Base-by-base conservation (phyloP, 1,140 invertebrate species). In the Drosophila punjabiensis region DNA sequence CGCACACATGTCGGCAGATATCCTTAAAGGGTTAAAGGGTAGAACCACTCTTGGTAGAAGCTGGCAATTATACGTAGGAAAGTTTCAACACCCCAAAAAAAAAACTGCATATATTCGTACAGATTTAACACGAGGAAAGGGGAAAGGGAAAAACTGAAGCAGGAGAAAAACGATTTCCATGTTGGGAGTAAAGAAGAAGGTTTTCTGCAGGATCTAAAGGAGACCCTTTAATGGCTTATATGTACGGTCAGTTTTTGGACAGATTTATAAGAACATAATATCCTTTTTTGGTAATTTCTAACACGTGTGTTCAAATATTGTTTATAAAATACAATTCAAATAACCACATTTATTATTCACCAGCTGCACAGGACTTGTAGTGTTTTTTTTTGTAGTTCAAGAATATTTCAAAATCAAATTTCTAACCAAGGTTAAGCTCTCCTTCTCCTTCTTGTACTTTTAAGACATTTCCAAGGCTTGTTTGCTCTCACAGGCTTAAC, bases 61-160 rank as follows among this genome's bases (percentile, higher is more conserved):
- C 79, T 74, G 81, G 81, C 85, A 89, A 89, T 89, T 89, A 89
- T 89, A 81, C 70, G 63, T 76, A 52, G 75, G 61, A 81, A 74
- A 53, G 56, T 74, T 73, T 16, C 14, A 14, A 53, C 48, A 14
- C 65, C 28, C n/a, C 13, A 30, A 35, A 35, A 50, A 70, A 68
- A 18, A 18, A 18, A 20, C 20, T 60, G 47, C 61, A 66, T 70
- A 47, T 32, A 67, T 60, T 47, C 61, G 50, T 70, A 47, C 24
- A 67, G 48, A 67, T 66, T 53, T 66, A 67, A 67, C 63, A 14
- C 18, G 63, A 37, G 48, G 24, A 24, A 14, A 10, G 30, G 24
- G n/a, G 4, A 8, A 9, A 10, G 24, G 1, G n/a, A n/a, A n/a
- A n/a, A n/a, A n/a, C n/a, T n/a, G 14, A 9, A n/a, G 28, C 8